Conservation (phyloP, 2,113 vertebrate genomes). For the Chamaetylas fuelleborni region DNA sequence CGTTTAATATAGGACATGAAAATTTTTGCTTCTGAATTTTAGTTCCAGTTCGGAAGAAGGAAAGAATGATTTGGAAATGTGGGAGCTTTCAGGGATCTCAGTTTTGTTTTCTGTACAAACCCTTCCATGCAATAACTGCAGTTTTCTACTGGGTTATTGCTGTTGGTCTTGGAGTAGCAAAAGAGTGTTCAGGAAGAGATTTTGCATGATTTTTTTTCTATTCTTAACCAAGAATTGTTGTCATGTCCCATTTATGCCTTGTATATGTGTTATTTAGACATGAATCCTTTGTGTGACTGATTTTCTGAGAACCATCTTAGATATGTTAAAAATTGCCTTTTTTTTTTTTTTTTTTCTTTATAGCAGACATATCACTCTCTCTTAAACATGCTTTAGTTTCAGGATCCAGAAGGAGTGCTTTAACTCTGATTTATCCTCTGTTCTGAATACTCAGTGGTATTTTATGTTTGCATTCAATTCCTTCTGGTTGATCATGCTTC, state of each 20-base stretch:
- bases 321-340: not conserved
- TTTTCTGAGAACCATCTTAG: not conserved
- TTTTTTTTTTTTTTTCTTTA: not conserved
- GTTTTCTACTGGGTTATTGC: not conserved
- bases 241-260: not conserved
- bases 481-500: not conserved
- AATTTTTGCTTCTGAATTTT: not conserved
- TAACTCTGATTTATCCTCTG: not conserved
- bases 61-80: not conserved
- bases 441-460: not conserved
- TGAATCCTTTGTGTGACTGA: not conserved
- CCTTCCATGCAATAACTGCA: not conserved
- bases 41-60: not conserved
- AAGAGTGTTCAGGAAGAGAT: not conserved
- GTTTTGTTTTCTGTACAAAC: not conserved
- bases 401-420: not conserved
- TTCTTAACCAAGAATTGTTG: not conserved
- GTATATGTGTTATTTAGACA: not conserved
- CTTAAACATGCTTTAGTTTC: not conserved
- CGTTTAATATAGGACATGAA: not conserved
- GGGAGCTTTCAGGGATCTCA: not conserved
- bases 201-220: not conserved
- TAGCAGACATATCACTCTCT: not conserved
- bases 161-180: not conserved
- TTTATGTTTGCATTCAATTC: not conserved